Base-by-base conservation (phyloP, 2,113 vertebrate species). In the Muntiacus reevesi region DNA sequence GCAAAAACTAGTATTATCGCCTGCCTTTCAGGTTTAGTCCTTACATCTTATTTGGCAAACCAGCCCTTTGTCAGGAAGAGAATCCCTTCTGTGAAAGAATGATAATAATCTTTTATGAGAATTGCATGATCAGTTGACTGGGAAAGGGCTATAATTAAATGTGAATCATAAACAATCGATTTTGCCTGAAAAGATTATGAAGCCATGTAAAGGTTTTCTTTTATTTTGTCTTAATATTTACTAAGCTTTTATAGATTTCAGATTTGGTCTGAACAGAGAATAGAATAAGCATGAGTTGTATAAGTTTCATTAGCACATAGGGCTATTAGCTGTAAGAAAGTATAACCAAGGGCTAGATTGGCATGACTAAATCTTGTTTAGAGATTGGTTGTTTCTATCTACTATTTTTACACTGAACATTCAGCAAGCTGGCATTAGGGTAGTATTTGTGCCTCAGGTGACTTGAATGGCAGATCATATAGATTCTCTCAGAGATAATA, bases 131-230 rank as follows among this genome's bases (percentile, higher is more conserved):
- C 57, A 85, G 6, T 74, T 93, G 57, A 59, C 90, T 89, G 62
- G 30, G 92, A 33, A 52, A 59, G 92, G 47, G 55, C 3, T 43
- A 27, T 93, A 47, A 40, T 81, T 95, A 85, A 74, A 47, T 95
- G n/a, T 95, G 79, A 78, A 76, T 76, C 88, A 87, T 78, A 92
- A 88, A 25, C 64, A 89, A 57, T 52, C 55, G 2, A 40, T 92
- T 74, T 96, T 97, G 52, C 87, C 84, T 89, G 21, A 97, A 19
- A 79, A 94, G 27, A 87, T 43, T 93, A 85, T 76, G 17, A 67
- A 82, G 23, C 40, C 40, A 76, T 85, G 14, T 84, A 25, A 90
- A 92, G 6, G 27, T 94, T 95, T 74, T 89, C 9, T 94, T 76
- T 54, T 47, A 67, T 87, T 94, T 76, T 82, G 91, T 59, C 25